These are phyloP conservation scores for Enteromius treurensis DNA, from an alignment of 2,797 vertebrate species.

Conservation along the genomic window DNA sequence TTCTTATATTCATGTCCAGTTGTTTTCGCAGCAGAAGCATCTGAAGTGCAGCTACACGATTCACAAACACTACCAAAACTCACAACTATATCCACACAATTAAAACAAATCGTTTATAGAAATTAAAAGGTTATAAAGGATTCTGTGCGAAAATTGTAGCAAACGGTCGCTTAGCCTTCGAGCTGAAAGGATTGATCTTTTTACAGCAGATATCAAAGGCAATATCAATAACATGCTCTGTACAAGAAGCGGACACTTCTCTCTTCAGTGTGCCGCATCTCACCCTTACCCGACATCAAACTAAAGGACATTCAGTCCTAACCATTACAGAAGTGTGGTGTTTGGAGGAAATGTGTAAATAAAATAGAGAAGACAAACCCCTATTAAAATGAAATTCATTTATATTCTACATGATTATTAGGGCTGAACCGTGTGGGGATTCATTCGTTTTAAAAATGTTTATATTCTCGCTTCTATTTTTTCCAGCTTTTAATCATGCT, in stretches of 20 bases:
- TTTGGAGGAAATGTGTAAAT: slow-evolving; percentile 75
- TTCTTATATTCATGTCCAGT: neutral
- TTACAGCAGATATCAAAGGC: neutral
- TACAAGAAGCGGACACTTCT: neutral
- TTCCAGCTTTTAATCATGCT: slow-evolving; percentile 76
- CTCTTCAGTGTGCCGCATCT: neutral
- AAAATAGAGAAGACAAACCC: slow-evolving; percentile 72
- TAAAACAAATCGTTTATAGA: neutral
- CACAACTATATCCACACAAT: neutral
- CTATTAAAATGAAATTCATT: slow-evolving; percentile 65
- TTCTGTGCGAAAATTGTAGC: neutral
- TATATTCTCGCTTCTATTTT: slow-evolving; percentile 70
- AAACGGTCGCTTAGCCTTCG: neutral
- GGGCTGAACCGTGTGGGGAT: slow-evolving; percentile 54
- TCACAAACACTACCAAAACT: neutral
- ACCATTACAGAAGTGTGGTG: slow-evolving; percentile 57
- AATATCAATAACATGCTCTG: neutral
- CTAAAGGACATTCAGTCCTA: slow-evolving; percentile 23
- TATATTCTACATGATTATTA: slow-evolving; percentile 62
- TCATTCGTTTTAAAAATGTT: slow-evolving; percentile 68
- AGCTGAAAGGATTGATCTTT: neutral
- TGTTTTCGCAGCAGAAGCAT: neutral
- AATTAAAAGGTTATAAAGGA: neutral
- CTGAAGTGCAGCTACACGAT: neutral
- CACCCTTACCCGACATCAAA: neutral